These are phyloP conservation scores for Tinea trinotella DNA, from an alignment of 2,888 invertebrate genomes.

Conservation along the genomic window DNA sequence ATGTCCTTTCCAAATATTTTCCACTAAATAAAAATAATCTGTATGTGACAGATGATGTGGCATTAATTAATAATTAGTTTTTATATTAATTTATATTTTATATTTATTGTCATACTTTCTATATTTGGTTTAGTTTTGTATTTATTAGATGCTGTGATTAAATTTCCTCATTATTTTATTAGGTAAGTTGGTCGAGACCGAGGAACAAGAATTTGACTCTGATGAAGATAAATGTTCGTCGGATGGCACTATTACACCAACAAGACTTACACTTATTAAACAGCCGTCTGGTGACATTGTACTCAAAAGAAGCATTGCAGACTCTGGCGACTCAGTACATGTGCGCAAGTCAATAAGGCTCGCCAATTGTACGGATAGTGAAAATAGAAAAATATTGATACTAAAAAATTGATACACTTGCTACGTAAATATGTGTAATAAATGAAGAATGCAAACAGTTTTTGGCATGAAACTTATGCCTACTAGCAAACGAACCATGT, in stretches of 20 bases:
- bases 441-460: no score
- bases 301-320: conserved; percentile 52
- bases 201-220: conserved; percentile 70
- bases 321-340: conserved; percentile 50
- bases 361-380: conserved; percentile 56
- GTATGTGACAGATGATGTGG: no score
- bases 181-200: conserved; percentile 75
- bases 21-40: no score
- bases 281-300: conserved; percentile 60
- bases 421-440: no score
- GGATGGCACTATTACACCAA: conserved; percentile 44
- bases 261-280: conserved; percentile 52
- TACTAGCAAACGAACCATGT: no score
- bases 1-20: no score
- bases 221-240: conserved; percentile 57
- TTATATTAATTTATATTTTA: no score
- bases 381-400: conserved; percentile 60
- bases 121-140: no score
- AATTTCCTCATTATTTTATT: conserved; percentile 27
- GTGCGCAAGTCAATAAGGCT: conserved; percentile 59
- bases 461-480: no score
- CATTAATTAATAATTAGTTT: no score
- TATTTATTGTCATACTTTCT: no score
- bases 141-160: no score
- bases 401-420: conserved; percentile 60